Conservation (phyloP, 2,113 vertebrate species). For the Pardalotus punctatus region DNA sequence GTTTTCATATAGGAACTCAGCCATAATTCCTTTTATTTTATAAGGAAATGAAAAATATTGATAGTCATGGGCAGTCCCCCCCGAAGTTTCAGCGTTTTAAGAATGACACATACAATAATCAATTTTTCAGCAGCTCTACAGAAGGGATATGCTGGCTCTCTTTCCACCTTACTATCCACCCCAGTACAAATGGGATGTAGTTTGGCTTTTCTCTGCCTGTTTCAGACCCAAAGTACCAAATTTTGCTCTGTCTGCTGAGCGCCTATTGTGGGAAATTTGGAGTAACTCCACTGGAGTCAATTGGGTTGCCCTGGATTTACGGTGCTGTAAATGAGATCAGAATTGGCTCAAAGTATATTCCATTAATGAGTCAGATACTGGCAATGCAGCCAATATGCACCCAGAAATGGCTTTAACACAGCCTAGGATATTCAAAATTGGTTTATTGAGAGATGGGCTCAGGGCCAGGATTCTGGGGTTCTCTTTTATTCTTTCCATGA, state of each 20-base stretch:
- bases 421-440: slow-evolving; percentile 37
- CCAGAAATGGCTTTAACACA: slow-evolving; percentile 56
- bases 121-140: not conserved
- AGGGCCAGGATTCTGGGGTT: slow-evolving; percentile 46
- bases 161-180: not conserved
- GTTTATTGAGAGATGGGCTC: slow-evolving; percentile 57
- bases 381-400: slow-evolving; percentile 32
- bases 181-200: not conserved
- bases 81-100: not conserved
- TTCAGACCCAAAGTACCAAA: slow-evolving; percentile 10
- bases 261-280: slow-evolving; percentile 57
- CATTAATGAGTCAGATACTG: slow-evolving; percentile 68
- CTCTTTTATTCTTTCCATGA: slow-evolving; percentile 44
- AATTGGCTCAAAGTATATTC: slow-evolving; percentile 56
- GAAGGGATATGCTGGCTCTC: not conserved
- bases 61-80: not conserved
- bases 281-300: slow-evolving; percentile 52
- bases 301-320: slow-evolving; percentile 60
- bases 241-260: slow-evolving; percentile 37
- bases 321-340: slow-evolving; percentile 66
- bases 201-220: slow-evolving; percentile 31
- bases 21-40: not conserved
- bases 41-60: not conserved
- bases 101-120: not conserved
- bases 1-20: not conserved